These are phyloP conservation scores for Paralichthys olivaceus DNA, from an alignment of 2,113 vertebrate species.

Conservation along the genomic window DNA sequence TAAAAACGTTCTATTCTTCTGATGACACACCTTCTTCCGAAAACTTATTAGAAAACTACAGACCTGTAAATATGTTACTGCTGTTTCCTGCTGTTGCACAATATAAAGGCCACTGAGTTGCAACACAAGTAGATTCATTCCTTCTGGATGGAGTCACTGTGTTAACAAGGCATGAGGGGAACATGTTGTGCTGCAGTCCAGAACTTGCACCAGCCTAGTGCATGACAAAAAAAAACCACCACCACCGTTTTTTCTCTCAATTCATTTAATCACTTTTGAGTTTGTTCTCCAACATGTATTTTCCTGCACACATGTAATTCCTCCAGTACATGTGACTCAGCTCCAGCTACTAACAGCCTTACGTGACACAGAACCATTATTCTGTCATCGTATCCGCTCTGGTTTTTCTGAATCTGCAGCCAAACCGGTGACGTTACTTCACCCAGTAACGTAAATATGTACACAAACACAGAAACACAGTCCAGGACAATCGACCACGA, in stretches of 20 bases:
- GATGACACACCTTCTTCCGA: background rate
- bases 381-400: background rate
- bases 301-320: background rate
- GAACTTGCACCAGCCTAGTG: background rate
- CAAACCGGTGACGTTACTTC: background rate
- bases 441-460: slow-evolving; percentile 1
- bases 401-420: slow-evolving; percentile 13
- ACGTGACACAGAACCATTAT: background rate
- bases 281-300: slow-evolving; percentile 20
- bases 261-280: slow-evolving; percentile 32
- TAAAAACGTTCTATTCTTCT: no score
- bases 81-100: slow-evolving; percentile 5
- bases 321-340: slow-evolving; percentile 5
- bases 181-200: slow-evolving; percentile 21
- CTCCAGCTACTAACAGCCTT: background rate
- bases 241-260: background rate
- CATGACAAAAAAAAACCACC: slow-evolving; percentile 4
- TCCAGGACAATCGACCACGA: background rate
- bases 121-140: slow-evolving; percentile 36
- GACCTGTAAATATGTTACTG: background rate
- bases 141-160: slow-evolving; percentile 43
- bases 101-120: slow-evolving; percentile 7
- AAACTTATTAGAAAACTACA: background rate
- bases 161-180: background rate
- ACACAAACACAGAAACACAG: slow-evolving; percentile 16